Conservation (phyloP, 92 coral and sea anemone genomes). For the Diadumene lineata region DNA sequence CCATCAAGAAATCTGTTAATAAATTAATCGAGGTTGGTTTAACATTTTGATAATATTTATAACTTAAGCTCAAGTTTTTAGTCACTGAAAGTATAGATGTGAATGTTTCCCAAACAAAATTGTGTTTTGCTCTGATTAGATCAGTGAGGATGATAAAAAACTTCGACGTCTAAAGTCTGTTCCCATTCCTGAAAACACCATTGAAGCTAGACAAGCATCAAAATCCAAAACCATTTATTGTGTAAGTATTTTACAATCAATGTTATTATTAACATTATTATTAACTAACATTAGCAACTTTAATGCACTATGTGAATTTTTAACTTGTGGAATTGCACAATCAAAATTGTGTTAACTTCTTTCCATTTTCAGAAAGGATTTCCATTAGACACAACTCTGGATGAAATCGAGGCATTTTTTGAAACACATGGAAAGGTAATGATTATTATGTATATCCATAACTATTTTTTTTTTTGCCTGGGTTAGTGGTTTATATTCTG, state of each 20-base stretch:
- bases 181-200: slow-evolving; percentile 62
- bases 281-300: background rate
- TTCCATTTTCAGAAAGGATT: slow-evolving; percentile 75
- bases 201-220: slow-evolving; percentile 53
- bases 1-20: slow-evolving; percentile 67
- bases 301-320: no score
- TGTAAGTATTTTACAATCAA: slow-evolving; percentile 53
- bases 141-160: slow-evolving; percentile 79
- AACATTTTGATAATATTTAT: background rate
- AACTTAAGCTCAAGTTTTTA: background rate
- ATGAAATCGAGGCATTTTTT: slow-evolving; percentile 84
- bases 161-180: slow-evolving; percentile 62
- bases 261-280: background rate
- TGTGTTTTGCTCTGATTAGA: slow-evolving; percentile 22
- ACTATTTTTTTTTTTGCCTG: background rate
- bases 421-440: slow-evolving; percentile 85
- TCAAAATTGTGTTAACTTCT: no score
- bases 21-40: slow-evolving; percentile 73
- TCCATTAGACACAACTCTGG: slow-evolving; percentile 68
- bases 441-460: background rate
- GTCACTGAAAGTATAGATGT: no score
- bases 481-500: background rate
- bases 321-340: no score
- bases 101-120: no score
- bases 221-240: slow-evolving; percentile 80